Conservation (phyloP, 2,888 invertebrate genomes). For the Drosophila sordidula region DNA sequence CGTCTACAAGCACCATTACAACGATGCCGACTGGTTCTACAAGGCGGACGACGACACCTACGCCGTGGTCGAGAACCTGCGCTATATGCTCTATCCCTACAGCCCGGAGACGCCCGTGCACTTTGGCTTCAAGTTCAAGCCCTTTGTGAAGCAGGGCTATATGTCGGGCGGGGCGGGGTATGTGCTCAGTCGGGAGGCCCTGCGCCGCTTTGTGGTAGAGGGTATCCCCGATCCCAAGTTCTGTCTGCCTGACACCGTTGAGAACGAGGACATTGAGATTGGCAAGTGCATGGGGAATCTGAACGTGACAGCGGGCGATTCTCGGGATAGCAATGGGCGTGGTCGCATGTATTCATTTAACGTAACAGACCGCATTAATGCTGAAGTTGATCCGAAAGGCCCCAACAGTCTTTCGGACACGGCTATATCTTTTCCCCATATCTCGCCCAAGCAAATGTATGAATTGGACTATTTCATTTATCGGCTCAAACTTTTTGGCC, state of each 20-base stretch:
- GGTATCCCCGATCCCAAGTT: conserved; percentile 86
- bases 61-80: conserved; percentile 16
- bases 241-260: conserved; percentile 85
- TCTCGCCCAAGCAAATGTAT: conserved; percentile 96
- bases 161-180: conserved; percentile 36
- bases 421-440: conserved; percentile 98
- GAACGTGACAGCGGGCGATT: conserved; percentile 94
- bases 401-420: conserved; percentile 94
- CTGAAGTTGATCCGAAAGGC: conserved; percentile 90
- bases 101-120: conserved; percentile 15
- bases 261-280: conserved; percentile 83
- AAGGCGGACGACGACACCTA: conserved; percentile 34
- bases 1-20: conserved; percentile 18
- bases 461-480: conserved; percentile 97
- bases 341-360: conserved; percentile 97
- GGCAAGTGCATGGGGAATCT: conserved; percentile 92
- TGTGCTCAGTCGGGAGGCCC: conserved; percentile 17
- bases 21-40: conserved; percentile 31
- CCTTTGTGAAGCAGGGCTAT: conserved; percentile 22
- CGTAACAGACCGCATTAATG: conserved; percentile 91
- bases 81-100: conserved; percentile 29
- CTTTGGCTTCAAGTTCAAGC: conserved; percentile 22
- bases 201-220: conserved; percentile 24
- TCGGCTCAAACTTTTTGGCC: conserved; percentile 93
- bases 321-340: conserved; percentile 92